Evolutionary conservation across 2,888 invertebrate genomes (phyloP).

Genomic region (Lasioglossum zephyrum): DNA sequence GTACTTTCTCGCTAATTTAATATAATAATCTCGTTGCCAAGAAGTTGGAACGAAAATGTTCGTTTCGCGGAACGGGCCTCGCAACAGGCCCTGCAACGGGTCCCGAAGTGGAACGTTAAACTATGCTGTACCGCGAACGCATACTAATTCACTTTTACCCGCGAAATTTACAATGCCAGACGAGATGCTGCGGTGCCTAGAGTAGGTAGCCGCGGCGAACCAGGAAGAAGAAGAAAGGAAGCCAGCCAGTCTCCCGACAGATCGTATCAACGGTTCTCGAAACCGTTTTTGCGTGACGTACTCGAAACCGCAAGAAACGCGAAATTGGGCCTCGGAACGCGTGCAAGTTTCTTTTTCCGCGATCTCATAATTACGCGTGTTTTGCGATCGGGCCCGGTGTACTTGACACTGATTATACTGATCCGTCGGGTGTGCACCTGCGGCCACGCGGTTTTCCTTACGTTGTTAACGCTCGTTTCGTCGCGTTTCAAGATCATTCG

Average conservation of each 20-base stretch:
- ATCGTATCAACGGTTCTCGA: background rate
- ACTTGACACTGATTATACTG: slow-evolving; percentile 15
- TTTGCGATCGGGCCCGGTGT: slow-evolving; percentile 8
- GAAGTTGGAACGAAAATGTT: background rate
- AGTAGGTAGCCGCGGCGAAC: background rate
- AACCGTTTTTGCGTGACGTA: background rate
- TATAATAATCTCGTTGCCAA: background rate
- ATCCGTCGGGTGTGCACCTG: background rate
- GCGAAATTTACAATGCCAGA: slow-evolving; percentile 4
- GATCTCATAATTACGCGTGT: slow-evolving; percentile 3
- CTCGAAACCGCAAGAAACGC: slow-evolving; percentile 1
- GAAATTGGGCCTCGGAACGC: background rate
- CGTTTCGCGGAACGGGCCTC: background rate
- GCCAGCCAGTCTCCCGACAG: background rate
- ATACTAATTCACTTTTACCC: slow-evolving; percentile 16
- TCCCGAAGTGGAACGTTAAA: background rate
- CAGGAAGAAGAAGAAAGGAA: background rate
- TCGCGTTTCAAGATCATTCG: background rate
- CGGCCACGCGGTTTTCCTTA: background rate
- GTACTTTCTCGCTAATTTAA: background rate
- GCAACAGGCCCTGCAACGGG: too few species aligned
- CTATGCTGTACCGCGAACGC: background rate
- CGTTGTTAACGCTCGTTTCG: background rate
- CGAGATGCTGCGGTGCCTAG: background rate
- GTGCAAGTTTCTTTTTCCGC: background rate